phyloP scores from a whole-genome alignment of 2,888 invertebrate species.

The Standfussiana lucernea region DNA sequence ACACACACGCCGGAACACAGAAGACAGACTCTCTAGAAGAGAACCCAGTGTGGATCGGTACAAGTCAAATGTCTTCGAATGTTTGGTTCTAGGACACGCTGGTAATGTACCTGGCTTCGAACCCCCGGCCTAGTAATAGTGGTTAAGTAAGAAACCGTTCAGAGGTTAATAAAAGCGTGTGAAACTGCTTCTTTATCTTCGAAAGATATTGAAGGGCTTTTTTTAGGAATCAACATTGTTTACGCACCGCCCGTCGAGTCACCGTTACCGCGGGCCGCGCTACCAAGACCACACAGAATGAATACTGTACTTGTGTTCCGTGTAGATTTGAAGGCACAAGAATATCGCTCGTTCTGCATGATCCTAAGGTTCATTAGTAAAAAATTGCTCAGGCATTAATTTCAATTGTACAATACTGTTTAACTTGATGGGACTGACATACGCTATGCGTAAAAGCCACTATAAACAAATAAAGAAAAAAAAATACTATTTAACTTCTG shows the following conservation, averaged over 20 bases:
- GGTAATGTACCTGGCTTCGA: too few species aligned
- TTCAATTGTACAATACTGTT: too few species aligned
- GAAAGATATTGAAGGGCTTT: neutral
- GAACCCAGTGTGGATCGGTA: neutral
- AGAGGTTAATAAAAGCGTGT: neutral
- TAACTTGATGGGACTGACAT: too few species aligned
- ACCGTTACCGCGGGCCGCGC: neutral
- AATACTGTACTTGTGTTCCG: neutral
- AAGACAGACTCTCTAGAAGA: neutral
- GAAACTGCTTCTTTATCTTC: neutral
- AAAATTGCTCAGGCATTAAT: too few species aligned
- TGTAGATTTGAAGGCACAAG: neutral
- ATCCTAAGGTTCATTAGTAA: too few species aligned
- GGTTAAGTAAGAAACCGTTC: too few species aligned
- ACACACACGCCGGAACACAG: too few species aligned
- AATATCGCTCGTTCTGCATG: neutral
- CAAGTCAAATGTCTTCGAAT: too few species aligned
- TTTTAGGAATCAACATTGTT: slow-evolving; percentile 7
- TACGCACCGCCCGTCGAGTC: neutral
- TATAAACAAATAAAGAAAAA: too few species aligned
- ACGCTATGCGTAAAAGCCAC: too few species aligned
- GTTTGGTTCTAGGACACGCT: neutral
- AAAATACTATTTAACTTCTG: too few species aligned
- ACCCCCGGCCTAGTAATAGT: too few species aligned
- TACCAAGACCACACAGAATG: slow-evolving; percentile 15